Conservation (phyloP, 2,113 vertebrate species). For the Trogon surrucura region DNA sequence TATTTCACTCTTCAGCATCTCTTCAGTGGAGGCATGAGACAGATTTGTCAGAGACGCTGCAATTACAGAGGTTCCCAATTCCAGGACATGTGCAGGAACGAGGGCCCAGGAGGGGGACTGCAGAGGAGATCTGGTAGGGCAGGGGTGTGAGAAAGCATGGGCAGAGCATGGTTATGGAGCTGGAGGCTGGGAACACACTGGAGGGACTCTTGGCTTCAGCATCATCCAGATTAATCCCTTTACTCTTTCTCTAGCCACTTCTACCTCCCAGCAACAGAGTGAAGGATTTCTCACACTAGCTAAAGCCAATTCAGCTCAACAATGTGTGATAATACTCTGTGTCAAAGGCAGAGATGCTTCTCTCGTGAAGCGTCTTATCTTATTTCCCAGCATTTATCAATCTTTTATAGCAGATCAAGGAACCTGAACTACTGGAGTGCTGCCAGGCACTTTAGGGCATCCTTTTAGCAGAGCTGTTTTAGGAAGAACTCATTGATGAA, state of each 20-base stretch:
- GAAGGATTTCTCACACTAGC: conserved; percentile 16
- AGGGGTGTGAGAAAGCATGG: not conserved
- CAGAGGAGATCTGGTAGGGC: not conserved
- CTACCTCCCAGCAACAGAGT: not conserved
- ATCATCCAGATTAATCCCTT: not conserved
- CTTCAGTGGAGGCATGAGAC: not conserved
- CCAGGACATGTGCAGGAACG: not conserved
- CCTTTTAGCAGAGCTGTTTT: not conserved
- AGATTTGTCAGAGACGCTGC: not conserved
- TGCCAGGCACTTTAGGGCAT: conserved; percentile 35
- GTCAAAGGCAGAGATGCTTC: not conserved
- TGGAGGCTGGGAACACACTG: not conserved
- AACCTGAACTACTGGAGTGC: conserved; percentile 7
- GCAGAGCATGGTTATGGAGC: not conserved
- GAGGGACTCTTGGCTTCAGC: not conserved
- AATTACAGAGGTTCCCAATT: not conserved
- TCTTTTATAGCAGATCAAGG: not conserved
- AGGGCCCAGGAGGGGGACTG: not conserved
- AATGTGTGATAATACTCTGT: not conserved
- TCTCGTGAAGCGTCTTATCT: not conserved
- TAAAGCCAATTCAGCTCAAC: conserved; percentile 1
- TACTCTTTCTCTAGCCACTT: not conserved
- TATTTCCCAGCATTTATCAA: not conserved
- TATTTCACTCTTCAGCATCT: not conserved
- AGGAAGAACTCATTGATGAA: conserved; percentile 47